Evolutionary conservation across 2,888 invertebrate genomes (phyloP).

Genomic region (Rhingia campestris): DNA sequence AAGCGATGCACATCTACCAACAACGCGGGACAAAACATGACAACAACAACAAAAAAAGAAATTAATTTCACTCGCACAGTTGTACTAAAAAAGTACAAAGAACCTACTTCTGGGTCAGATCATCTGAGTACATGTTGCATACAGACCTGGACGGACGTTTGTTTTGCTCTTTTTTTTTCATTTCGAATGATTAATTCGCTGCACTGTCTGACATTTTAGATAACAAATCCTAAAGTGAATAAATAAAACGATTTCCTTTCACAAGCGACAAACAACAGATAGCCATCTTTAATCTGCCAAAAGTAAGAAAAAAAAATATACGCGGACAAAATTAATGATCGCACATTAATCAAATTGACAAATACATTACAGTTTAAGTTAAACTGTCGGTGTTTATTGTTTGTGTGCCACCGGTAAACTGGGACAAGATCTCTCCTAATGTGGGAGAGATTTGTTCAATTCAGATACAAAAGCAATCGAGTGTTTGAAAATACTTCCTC

Average conservation of each 20-base stretch:
- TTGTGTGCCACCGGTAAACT: not conserved
- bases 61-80: constrained; percentile 25
- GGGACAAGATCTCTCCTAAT: not conserved
- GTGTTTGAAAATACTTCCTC: constrained; percentile 20
- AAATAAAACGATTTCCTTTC: constrained; percentile 62
- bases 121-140: constrained; percentile 28
- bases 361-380: constrained; percentile 63
- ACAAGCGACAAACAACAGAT: constrained; percentile 68
- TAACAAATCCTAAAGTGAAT: constrained; percentile 55
- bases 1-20: constrained; percentile 12
- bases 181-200: constrained; percentile 39
- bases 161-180: constrained; percentile 5
- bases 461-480: constrained; percentile 5
- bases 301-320: constrained; percentile 28
- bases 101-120: constrained; percentile 38
- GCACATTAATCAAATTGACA: constrained; percentile 71
- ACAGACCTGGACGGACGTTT: constrained; percentile 12
- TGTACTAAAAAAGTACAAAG: constrained; percentile 12
- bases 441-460: not conserved
- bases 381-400: constrained; percentile 45
- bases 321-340: constrained; percentile 45
- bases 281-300: constrained; percentile 58
- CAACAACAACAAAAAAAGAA: constrained; percentile 30
- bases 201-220: constrained; percentile 48
- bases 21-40: too few species aligned